Evolutionary conservation across 2,888 invertebrate species (phyloP).

Genomic region (Eupithecia dodoneata): DNA sequence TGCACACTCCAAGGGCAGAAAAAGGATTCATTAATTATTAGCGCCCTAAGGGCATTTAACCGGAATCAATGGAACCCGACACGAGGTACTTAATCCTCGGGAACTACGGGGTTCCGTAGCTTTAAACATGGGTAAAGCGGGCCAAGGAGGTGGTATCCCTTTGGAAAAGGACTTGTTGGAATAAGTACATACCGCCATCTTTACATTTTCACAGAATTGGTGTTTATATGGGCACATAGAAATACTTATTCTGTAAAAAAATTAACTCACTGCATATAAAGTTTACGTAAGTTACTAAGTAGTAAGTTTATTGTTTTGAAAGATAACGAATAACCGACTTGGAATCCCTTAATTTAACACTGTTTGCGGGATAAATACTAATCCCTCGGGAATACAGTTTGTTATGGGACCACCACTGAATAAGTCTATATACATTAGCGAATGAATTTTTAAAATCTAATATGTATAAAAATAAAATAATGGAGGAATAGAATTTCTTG

Average conservation of each 20-base stretch:
- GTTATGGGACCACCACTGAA: too few relatives aligned
- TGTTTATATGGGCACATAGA: not conserved
- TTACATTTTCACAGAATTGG: not conserved
- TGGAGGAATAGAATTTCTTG: too few relatives aligned
- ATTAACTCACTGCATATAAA: not conserved
- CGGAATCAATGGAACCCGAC: conserved; percentile 1
- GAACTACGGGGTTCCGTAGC: not conserved
- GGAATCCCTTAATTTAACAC: too few relatives aligned
- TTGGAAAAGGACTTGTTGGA: not conserved
- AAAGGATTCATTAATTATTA: conserved; percentile 15
- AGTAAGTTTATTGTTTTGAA: too few relatives aligned
- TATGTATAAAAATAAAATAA: too few relatives aligned
- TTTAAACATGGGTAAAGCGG: not conserved
- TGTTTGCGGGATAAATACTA: too few relatives aligned
- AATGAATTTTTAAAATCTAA: too few relatives aligned
- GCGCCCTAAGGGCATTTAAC: conserved; percentile 7
- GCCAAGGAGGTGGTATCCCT: not conserved
- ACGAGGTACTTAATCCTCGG: conserved; percentile 3
- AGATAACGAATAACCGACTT: too few relatives aligned
- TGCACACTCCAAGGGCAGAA: not conserved
- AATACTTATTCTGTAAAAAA: not conserved
- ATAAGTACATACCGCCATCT: not conserved
- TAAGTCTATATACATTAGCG: too few relatives aligned
- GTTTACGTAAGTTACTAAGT: not conserved
- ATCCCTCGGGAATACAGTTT: too few relatives aligned